phyloP scores from a whole-genome alignment of 2,113 vertebrate genomes.

The Embiotoca jacksoni region DNA sequence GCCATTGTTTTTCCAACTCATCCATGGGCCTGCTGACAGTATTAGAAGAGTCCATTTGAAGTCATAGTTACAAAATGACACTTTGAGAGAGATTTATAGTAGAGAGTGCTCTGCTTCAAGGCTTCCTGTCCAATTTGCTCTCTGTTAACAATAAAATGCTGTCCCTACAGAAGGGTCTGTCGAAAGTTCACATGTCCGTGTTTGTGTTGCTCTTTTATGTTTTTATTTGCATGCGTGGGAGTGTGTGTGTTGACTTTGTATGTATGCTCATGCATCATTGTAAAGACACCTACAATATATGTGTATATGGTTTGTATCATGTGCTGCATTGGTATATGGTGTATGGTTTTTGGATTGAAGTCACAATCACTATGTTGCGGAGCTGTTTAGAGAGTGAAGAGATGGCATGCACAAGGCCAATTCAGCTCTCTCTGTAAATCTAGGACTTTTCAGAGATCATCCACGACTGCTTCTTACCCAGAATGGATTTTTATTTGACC shows the following conservation, averaged over 20 bases:
- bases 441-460: neutral
- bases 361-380: neutral
- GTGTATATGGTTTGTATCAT: conserved; percentile 23
- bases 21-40: conserved; percentile 56
- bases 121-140: conserved; percentile 44
- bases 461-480: conserved; percentile 1
- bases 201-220: conserved; percentile 21
- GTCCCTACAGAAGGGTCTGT: conserved; percentile 5
- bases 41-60: conserved; percentile 69
- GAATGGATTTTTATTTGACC: neutral
- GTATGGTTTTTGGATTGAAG: conserved; percentile 23
- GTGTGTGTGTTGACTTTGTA: neutral
- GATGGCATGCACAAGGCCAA: neutral
- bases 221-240: conserved; percentile 20
- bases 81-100: conserved; percentile 65
- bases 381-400: neutral
- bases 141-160: conserved; percentile 42
- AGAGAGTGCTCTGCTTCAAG: conserved; percentile 42
- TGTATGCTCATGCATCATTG: neutral
- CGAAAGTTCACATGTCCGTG: neutral
- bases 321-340: neutral
- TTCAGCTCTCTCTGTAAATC: neutral
- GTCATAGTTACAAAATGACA: conserved; percentile 58
- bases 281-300: neutral
- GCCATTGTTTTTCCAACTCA: conserved; percentile 61